phyloP scores from a whole-genome alignment of 1,140 invertebrate genomes.

The Kradibia gibbosae region DNA sequence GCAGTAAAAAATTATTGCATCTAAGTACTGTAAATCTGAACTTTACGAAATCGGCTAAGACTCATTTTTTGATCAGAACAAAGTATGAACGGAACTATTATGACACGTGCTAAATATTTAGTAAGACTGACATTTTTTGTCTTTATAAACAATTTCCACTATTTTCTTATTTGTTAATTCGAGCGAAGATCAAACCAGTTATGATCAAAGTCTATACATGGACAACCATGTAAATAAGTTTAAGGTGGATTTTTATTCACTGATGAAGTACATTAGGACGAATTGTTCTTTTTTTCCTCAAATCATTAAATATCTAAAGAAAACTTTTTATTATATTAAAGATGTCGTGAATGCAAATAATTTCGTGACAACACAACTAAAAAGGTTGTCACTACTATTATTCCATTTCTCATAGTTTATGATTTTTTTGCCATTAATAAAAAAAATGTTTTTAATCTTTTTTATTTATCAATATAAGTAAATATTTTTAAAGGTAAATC shows the following conservation, averaged over 20 bases:
- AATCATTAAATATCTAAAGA: too few relatives aligned
- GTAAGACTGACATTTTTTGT: not conserved
- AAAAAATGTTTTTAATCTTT: not conserved
- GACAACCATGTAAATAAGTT: too few relatives aligned
- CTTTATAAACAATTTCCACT: too few relatives aligned
- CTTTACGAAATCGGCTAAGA: not conserved
- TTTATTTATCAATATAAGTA: not conserved
- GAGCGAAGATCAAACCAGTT: too few relatives aligned
- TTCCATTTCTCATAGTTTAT: not conserved
- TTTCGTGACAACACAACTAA: too few relatives aligned
- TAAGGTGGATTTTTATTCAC: too few relatives aligned
- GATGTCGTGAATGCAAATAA: not conserved
- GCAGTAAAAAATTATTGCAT: constrained; percentile 18
- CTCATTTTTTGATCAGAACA: not conserved
- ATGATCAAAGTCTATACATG: too few relatives aligned
- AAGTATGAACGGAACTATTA: not conserved
- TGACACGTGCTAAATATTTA: not conserved
- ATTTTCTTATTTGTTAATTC: too few relatives aligned
- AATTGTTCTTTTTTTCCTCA: too few relatives aligned
- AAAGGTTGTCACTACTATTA: not conserved
- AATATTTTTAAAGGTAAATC: not conserved
- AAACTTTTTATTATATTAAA: too few relatives aligned
- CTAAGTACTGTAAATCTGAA: constrained; percentile 6
- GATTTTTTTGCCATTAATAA: not conserved
- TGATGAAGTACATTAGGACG: not conserved